A percentile compares a stretch with the other conserved stretches of the same genome.
These are phyloP conservation scores for Torymus texanus DNA, from an alignment of 2,888 invertebrate genomes.

Conservation along the genomic window DNA sequence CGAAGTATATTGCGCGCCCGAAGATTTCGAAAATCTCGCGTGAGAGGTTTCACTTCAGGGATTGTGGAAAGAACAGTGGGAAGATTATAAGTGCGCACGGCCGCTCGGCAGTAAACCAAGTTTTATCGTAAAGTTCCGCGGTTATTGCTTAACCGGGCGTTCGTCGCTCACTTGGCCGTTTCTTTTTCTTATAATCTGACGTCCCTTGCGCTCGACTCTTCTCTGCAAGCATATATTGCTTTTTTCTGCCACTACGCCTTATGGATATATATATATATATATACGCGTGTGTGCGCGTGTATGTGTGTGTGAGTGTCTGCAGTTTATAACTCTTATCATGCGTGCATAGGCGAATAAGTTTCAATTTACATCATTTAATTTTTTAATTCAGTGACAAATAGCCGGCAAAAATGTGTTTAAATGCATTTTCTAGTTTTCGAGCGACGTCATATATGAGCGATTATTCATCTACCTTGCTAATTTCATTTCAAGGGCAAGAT, in stretches of 20 bases:
- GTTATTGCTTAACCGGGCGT: slow-evolving; percentile 44
- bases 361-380: no score
- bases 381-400: no score
- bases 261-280: background rate
- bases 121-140: slow-evolving; percentile 64
- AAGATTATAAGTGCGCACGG: slow-evolving; percentile 48
- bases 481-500: no score
- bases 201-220: background rate
- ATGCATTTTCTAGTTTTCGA: no score
- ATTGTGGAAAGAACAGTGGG: slow-evolving; percentile 25
- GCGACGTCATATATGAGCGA: no score
- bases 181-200: slow-evolving; percentile 39
- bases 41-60: slow-evolving; percentile 32
- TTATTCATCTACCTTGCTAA: no score
- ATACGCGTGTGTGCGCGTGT: no score
- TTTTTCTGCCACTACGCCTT: slow-evolving; percentile 15
- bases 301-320: no score
- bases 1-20: background rate
- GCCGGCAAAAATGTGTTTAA: no score
- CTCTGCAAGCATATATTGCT: background rate
- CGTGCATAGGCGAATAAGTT: no score
- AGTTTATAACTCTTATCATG: background rate
- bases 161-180: slow-evolving; percentile 30
- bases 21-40: slow-evolving; percentile 47
- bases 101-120: slow-evolving; percentile 63